Percentiles rank a stretch among this genome's conserved stretches.
Evolutionary conservation across 2,113 vertebrate genomes (phyloP).

Genomic region (Chinchilla lanigera): DNA sequence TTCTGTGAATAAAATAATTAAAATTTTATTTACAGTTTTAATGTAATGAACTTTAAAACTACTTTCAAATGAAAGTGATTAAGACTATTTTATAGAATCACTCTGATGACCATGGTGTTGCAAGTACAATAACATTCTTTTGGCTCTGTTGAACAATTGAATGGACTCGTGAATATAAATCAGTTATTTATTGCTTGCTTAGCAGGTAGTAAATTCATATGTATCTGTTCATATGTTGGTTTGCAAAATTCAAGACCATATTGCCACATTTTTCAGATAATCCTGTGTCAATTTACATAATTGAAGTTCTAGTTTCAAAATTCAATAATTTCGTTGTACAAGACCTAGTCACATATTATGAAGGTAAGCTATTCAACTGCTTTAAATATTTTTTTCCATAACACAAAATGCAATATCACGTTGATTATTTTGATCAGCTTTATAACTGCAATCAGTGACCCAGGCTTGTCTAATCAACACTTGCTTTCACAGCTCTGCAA

Average conservation of each 20-base stretch:
- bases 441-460: neutral
- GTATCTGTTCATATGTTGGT: conserved; percentile 44
- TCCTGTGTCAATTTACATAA: conserved; percentile 22
- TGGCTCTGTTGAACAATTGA: conserved; percentile 44
- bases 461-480: neutral
- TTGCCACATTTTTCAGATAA: conserved; percentile 56
- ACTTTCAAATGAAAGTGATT: conserved; percentile 9
- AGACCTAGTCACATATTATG: conserved; percentile 32
- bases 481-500: neutral
- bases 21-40: neutral
- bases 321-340: conserved; percentile 39
- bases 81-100: neutral
- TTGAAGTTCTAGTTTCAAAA: neutral
- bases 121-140: conserved; percentile 52
- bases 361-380: neutral
- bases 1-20: neutral
- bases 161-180: conserved; percentile 68
- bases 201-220: conserved; percentile 33
- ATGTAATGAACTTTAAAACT: neutral
- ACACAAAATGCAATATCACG: neutral
- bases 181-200: conserved; percentile 54
- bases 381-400: neutral
- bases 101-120: neutral
- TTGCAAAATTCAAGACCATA: conserved; percentile 18
- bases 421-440: neutral